phyloP scores from a whole-genome alignment of 2,888 invertebrate species.

The Anthrax anthrax region DNA sequence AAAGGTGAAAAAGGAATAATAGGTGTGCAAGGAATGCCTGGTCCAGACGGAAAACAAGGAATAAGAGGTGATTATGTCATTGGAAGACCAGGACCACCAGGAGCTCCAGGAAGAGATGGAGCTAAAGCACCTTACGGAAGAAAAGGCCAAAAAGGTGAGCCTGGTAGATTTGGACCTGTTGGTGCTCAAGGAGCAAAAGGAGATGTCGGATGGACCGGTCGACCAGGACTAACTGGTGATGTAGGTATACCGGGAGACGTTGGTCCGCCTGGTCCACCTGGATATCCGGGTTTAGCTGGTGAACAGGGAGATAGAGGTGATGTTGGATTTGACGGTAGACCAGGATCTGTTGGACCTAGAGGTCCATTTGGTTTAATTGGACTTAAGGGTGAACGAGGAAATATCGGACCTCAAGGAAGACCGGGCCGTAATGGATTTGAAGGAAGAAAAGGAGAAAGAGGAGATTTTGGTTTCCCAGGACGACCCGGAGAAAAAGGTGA shows the following conservation, averaged over 20 bases:
- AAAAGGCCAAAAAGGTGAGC: slow-evolving; percentile 35
- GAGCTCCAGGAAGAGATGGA: slow-evolving; percentile 33
- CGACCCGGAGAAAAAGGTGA: slow-evolving; percentile 24
- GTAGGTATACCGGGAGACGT: slow-evolving; percentile 32
- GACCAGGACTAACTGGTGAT: slow-evolving; percentile 33
- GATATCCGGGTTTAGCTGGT: slow-evolving; percentile 42
- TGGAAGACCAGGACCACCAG: slow-evolving; percentile 28
- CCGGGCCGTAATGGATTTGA: slow-evolving; percentile 7
- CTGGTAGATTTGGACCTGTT: slow-evolving; percentile 26
- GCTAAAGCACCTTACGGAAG: slow-evolving; percentile 25
- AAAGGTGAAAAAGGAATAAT: slow-evolving; percentile 41
- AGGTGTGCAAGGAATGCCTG: slow-evolving; percentile 42
- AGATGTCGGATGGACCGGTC: slow-evolving; percentile 36
- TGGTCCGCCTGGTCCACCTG: slow-evolving; percentile 45
- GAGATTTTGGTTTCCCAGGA: slow-evolving; percentile 44
- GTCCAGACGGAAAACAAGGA: slow-evolving; percentile 40
- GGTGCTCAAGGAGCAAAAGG: slow-evolving; percentile 34
- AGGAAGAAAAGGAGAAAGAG: slow-evolving; percentile 27
- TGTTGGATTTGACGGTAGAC: slow-evolving; percentile 36
- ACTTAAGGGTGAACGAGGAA: slow-evolving; percentile 25
- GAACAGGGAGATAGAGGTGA: slow-evolving; percentile 40
- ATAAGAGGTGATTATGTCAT: slow-evolving; percentile 29
- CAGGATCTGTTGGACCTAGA: slow-evolving; percentile 23
- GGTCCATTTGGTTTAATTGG: slow-evolving; percentile 33
- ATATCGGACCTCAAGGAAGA: slow-evolving; percentile 22